Evolutionary conservation across 2,888 invertebrate genomes (phyloP), one percentile per base, ranked within the genome.

Genomic region (Tryphoninae sp.): DNA sequence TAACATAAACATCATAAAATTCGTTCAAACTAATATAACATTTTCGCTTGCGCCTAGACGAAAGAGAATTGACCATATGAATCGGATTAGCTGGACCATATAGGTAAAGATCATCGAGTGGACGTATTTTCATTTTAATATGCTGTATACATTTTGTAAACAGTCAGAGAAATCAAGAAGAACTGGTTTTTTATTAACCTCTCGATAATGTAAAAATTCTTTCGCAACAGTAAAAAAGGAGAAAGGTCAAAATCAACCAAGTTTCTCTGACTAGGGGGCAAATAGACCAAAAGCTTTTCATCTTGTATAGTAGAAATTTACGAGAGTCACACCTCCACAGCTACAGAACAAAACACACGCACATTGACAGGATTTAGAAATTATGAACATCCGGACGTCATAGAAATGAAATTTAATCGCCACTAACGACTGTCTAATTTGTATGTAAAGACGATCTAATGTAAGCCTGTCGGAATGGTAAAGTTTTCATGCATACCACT

Each of bases 311-410:
- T 53, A 59, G n/a, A 61, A 76, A 67, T 22, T 81, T 23, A 53
- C 69, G 23, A 59, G 2, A 6, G 77, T 45, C 77, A 81, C 78
- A 64, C 69, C 81, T 73, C 77, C 59, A 33, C 45, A 49, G 49
- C 19, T 59, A 45, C 49, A 45, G 49, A 58, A 67, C 58, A 16
- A 58, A 19, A 59, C 42, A 45, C 19, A n/a, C 22, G 26, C 58
- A 49, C 64, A 64, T 58, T 33, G 53, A 53, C 49, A 53, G 40
- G 42, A 69, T 64, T 26, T 55, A 71, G 45, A 51, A 33, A 49
- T 61, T 6, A 45, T 16, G 49, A 59, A 1, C 62, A n/a, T 16
- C 51, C 22, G 23, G 16, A 6, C 16, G 42, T 72, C 58, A 19
- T 55, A 67, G 22, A 62, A 62, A 73, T 45, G 33, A 59, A 67